A percentile compares a stretch with the other conserved stretches of the same genome.
phyloP scores from a whole-genome alignment of 2,888 invertebrate species.

The Pristionchus entomophagus region DNA sequence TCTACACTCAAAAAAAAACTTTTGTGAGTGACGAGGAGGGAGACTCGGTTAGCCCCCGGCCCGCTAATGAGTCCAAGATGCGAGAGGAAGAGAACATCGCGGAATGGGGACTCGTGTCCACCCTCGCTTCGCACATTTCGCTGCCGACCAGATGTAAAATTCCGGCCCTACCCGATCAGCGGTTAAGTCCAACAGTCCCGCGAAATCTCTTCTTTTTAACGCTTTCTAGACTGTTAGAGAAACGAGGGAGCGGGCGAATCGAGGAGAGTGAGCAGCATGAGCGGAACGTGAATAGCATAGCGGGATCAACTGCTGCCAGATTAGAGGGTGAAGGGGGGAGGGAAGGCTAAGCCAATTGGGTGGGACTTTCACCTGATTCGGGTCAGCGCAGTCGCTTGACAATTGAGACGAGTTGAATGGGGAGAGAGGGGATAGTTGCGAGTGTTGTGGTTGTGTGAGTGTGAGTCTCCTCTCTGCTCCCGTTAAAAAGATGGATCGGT shows the following conservation, averaged over 20 bases:
- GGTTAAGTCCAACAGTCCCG: no score
- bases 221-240: background rate
- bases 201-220: background rate
- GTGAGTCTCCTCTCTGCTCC: background rate
- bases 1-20: background rate
- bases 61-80: constrained; percentile 13
- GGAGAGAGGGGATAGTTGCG: background rate
- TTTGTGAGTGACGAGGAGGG: background rate
- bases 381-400: constrained; percentile 29
- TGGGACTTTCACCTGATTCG: constrained; percentile 38
- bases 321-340: background rate
- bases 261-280: background rate
- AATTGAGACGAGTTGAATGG: constrained; percentile 12
- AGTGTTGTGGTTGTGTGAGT: constrained; percentile 17
- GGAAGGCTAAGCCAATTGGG: constrained; percentile 26
- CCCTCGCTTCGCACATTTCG: constrained; percentile 11
- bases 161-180: background rate
- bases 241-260: background rate
- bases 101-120: background rate
- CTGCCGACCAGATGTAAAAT: background rate
- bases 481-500: constrained; percentile 38
- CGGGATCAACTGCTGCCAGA: constrained; percentile 15
- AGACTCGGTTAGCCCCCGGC: background rate
- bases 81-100: background rate
- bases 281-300: constrained; percentile 8